phyloP scores from a whole-genome alignment of 2,888 invertebrate genomes.

The Drosophila kambysellisi region DNA sequence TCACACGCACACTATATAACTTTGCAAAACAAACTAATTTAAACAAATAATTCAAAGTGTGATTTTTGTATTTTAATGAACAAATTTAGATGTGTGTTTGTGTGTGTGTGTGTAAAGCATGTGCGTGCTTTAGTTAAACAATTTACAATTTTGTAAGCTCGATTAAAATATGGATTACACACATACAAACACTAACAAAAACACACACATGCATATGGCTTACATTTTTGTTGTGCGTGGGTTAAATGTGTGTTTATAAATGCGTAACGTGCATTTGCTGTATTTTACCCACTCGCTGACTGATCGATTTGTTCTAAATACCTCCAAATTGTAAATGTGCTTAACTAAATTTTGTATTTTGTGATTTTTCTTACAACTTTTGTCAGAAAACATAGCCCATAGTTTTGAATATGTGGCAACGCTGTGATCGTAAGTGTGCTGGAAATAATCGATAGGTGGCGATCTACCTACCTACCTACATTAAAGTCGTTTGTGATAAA shows the following conservation, averaged over 20 bases:
- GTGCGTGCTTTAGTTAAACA: neutral
- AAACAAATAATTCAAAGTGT: neutral
- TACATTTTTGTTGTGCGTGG: constrained; percentile 7
- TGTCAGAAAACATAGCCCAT: neutral
- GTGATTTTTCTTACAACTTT: neutral
- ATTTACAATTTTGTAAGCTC: neutral
- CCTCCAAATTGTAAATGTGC: neutral
- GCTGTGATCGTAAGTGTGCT: constrained; percentile 30
- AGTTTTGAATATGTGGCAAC: constrained; percentile 37
- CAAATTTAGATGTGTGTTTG: neutral
- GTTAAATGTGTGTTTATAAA: neutral
- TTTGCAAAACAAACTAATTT: neutral
- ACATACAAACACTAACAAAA: neutral
- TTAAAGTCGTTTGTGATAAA: constrained; percentile 7
- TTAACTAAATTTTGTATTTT: neutral
- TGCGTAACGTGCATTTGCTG: neutral
- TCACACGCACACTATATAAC: neutral
- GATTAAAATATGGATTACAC: neutral
- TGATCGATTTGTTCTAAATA: neutral
- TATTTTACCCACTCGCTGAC: neutral
- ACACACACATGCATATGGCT: constrained; percentile 11
- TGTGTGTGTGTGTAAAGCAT: neutral
- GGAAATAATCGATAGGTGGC: constrained; percentile 34
- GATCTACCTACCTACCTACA: constrained; percentile 22
- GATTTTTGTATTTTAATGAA: neutral